These are phyloP conservation scores for Gymnogyps californianus DNA, from an alignment of 2,113 vertebrate species.

Conservation along the genomic window DNA sequence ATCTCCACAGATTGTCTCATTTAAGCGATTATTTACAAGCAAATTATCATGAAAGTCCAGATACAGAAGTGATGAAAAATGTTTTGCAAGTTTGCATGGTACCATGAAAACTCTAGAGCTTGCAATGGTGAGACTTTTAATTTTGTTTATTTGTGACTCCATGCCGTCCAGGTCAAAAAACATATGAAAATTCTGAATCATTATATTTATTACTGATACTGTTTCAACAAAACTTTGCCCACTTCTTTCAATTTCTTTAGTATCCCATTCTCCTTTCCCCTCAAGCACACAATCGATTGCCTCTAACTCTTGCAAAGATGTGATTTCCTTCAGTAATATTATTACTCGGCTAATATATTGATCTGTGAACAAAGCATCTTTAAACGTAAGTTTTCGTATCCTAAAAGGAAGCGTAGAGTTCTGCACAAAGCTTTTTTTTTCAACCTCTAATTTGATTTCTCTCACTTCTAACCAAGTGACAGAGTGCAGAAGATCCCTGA, in stretches of 20 bases:
- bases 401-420: background rate
- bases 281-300: slow-evolving; percentile 55
- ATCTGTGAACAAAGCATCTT: slow-evolving; percentile 45
- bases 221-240: slow-evolving; percentile 6
- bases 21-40: slow-evolving; percentile 66
- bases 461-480: slow-evolving; percentile 67
- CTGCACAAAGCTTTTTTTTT: background rate
- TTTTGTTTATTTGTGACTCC: background rate
- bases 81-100: slow-evolving; percentile 35
- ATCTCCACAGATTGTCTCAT: slow-evolving; percentile 57
- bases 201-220: background rate
- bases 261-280: slow-evolving; percentile 43
- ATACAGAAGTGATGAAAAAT: slow-evolving; percentile 69
- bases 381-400: slow-evolving; percentile 56
- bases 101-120: slow-evolving; percentile 75
- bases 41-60: slow-evolving; percentile 80
- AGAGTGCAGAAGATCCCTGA: slow-evolving; percentile 65
- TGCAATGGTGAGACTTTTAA: slow-evolving; percentile 66
- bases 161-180: slow-evolving; percentile 40
- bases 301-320: slow-evolving; percentile 39
- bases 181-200: slow-evolving; percentile 48
- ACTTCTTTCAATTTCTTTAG: accelerated
- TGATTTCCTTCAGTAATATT: background rate
- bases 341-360: background rate
- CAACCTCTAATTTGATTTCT: background rate